Evolutionary conservation across 2,797 vertebrate species (phyloP).

Genomic region (Luscinia luscinia): DNA sequence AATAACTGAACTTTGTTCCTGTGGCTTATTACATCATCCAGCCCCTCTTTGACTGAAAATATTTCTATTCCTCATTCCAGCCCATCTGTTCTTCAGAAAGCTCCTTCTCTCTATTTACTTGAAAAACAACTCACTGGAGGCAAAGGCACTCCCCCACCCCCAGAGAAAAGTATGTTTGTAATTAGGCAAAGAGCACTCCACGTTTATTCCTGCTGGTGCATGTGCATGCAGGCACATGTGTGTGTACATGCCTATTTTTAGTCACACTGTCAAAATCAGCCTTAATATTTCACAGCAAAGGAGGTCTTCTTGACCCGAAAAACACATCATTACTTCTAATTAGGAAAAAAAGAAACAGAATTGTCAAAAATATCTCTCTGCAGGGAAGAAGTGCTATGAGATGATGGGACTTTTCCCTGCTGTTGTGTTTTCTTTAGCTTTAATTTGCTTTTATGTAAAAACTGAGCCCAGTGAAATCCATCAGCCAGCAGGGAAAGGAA

Average conservation of each 20-base stretch:
- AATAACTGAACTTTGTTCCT: conserved; percentile 70
- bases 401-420: conserved; percentile 21
- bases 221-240: not conserved
- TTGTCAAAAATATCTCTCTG: conserved; percentile 24
- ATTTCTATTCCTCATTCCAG: conserved; percentile 67
- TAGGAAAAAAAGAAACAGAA: conserved; percentile 43
- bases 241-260: conserved; percentile 38
- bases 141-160: not conserved
- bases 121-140: conserved; percentile 49
- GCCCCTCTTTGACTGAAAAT: conserved; percentile 61
- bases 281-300: conserved; percentile 44
- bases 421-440: conserved; percentile 26
- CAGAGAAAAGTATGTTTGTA: conserved; percentile 29
- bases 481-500: not conserved
- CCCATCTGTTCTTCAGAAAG: conserved; percentile 63
- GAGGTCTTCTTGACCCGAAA: conserved; percentile 18
- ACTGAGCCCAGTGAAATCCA: not conserved
- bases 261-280: not conserved
- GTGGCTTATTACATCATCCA: conserved; percentile 66
- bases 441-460: conserved; percentile 14
- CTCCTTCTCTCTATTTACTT: conserved; percentile 53
- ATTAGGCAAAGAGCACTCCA: not conserved
- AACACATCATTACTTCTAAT: conserved; percentile 57
- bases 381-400: not conserved
- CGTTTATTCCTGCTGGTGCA: not conserved